Conservation (phyloP, 2,113 vertebrate genomes). For the Sciurus niger region DNA sequence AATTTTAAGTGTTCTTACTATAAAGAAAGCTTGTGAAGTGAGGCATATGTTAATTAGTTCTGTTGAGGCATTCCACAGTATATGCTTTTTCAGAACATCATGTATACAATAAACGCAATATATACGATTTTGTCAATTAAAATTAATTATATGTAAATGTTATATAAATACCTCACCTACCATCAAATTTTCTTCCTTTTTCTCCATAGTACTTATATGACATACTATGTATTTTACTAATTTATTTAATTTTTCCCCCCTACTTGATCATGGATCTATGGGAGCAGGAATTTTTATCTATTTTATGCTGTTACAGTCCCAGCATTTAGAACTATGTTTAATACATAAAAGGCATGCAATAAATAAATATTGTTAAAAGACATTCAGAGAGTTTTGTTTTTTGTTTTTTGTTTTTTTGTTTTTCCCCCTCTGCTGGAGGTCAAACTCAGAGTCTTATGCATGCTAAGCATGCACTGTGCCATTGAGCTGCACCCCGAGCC, state of each 20-base stretch:
- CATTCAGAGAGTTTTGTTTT: neutral
- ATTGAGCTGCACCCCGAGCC: neutral
- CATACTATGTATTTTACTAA: constrained; percentile 35
- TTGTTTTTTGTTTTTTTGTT: neutral
- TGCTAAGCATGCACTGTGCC: neutral
- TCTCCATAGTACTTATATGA: constrained; percentile 30
- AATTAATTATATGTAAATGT: neutral
- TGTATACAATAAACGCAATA: neutral
- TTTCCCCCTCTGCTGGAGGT: neutral
- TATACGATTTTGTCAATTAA: neutral
- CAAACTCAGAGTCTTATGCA: neutral
- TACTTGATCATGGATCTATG: neutral
- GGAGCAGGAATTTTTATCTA: constrained; percentile 13
- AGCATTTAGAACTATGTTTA: constrained; percentile 22
- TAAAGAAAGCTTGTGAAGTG: neutral
- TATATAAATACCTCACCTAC: neutral
- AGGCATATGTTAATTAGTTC: neutral
- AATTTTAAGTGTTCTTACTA: neutral
- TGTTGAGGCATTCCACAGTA: neutral
- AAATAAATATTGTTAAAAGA: constrained; percentile 27
- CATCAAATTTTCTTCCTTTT: constrained; percentile 58
- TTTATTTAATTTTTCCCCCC: neutral
- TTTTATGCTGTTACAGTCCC: constrained; percentile 36
- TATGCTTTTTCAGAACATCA: neutral
- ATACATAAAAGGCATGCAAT: neutral